Evolutionary conservation across 2,888 invertebrate genomes (phyloP), one percentile per base, ranked within the genome.

Genomic region (Malacosoma neustria): DNA sequence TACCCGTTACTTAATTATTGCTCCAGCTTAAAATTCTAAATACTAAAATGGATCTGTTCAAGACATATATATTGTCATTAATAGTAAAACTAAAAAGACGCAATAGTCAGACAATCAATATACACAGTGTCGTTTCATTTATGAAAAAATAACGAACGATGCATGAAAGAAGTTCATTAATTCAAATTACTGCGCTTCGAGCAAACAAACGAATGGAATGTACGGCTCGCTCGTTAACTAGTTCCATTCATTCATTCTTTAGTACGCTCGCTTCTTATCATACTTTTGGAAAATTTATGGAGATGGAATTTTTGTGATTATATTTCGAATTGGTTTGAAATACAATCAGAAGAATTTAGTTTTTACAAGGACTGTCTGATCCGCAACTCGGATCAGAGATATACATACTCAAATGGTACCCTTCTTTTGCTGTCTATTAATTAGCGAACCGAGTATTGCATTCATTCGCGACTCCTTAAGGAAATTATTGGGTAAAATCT

Each of bases 341-440:
- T 22, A 22, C 22, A 22, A 22, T 22, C 22, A 4, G 2, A 22
- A 4, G 7, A 22, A 22, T 22, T 22, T 22, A 5, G 9, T 22
- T 2, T 22, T 7, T 3, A 1, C 9, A 9, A 22, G 9, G n/a
- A n/a, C n/a, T n/a, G n/a, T n/a, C n/a, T 22, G 5, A 7, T n/a
- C n/a, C 2, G 9, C 5, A 22, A 22, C 6, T 9, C 6, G 9
- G 5, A 22, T 2, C 5, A 22, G 22, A 22, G 9, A 9, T 7
- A 9, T 7, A 9, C 22, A 9, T 7, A 9, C 41, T 57, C 60
- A 39, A 62, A 61, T n/a, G n/a, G n/a, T n/a, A 64, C 58, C 53
- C 51, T 44, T 45, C 50, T 55, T 61, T 61, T 63, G 61, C 51
- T 57, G 61, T 54, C 64, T 51, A 63, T 58, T 67, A 65, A 61